Evolutionary conservation across 2,888 invertebrate genomes (phyloP), one percentile per base, ranked within the genome.

Genomic region (Scelioninae gen. 2): DNA sequence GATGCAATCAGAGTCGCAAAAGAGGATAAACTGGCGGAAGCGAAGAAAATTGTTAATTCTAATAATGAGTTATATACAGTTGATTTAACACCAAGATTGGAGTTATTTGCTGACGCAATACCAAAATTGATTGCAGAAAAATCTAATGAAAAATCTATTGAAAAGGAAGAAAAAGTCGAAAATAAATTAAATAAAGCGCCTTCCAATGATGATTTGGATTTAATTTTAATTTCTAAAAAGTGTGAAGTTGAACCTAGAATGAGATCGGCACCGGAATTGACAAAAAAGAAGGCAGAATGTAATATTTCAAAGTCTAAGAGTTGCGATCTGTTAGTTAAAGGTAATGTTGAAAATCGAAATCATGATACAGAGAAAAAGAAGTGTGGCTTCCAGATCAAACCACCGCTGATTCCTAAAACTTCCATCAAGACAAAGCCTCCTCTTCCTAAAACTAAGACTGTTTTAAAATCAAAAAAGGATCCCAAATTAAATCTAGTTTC

Each of bases 121-220:
- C 85, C 85, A 0, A 85, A 85, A 74, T 70, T 86, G 0, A 79
- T 85, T 1, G 85, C 85, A 13, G 85, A 85, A 65, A 85, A 80
- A 52, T 78, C 82, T 11, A n/a, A n/a, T n/a, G n/a, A n/a, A n/a
- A n/a, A n/a, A n/a, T n/a, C n/a, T n/a, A n/a, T n/a, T n/a, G 83
- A 83, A 52, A 79, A 73, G 33, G 61, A 58, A 9, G 37, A 64
- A 7, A 67, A 75, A 57, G 43, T 46, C 11, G 50, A 76, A 4
- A 39, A 65, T 4, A 64, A 77, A 22, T n/a, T 33, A 15, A 22
- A 6, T 2, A 16, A 3, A 3, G 13, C 6, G 39, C 2, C 15
- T 7, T 63, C 57, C 0, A 41, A 4, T 28, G 69, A 50, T 6
- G 69, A 76, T 25, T 50, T 48, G 55, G 28, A 72, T 31, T 53